Evolutionary conservation across 2,888 invertebrate genomes (phyloP), one percentile per base, ranked within the genome.

Genomic region (Slavum lentiscoides): DNA sequence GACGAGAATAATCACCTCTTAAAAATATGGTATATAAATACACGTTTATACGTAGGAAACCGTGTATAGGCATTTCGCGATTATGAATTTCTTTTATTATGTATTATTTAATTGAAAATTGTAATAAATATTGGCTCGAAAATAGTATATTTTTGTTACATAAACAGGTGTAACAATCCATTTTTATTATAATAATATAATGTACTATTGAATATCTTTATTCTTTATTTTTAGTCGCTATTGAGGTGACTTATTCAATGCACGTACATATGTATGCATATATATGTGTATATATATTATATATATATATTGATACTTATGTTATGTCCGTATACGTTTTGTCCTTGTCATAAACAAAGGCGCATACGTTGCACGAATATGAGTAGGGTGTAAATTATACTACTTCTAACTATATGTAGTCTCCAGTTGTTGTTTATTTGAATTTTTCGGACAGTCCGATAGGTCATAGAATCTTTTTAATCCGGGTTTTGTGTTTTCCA

Each of bases 341-440:
- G 66, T 64, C 80, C 80, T 80, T 80, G 70, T 72, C 37, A 58
- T 6, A 58, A 72, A 70, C 77, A 77, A 77, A 77, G 69, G 19
- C 13, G 21, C 19, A 70, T 70, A 62, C 4, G 53, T 17, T 49
- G 13, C 11, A 49, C 61, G 11, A 11, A 62, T 37, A 70, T 17
- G 69, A 77, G 69, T 62, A 55, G 76, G 49, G 69, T 61, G 5
- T 37, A 23, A 69, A 53, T 58, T 58, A 55, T 67, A 21, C n/a
- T 43, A 43, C 4, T 43, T 4, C 43, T 55, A 30, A 30, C 30
- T 30, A 30, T 30, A 30, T 30, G 4, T 49, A 19, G 61, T 62
- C n/a, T 49, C 49, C 73, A 15, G 62, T 74, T 55, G 53, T 74
- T 49, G 49, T 66, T 55, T 55, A 39, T 62, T 74, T 39, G 17